Conservation (phyloP, 2,888 invertebrate species). For the Drosophila cracens region DNA sequence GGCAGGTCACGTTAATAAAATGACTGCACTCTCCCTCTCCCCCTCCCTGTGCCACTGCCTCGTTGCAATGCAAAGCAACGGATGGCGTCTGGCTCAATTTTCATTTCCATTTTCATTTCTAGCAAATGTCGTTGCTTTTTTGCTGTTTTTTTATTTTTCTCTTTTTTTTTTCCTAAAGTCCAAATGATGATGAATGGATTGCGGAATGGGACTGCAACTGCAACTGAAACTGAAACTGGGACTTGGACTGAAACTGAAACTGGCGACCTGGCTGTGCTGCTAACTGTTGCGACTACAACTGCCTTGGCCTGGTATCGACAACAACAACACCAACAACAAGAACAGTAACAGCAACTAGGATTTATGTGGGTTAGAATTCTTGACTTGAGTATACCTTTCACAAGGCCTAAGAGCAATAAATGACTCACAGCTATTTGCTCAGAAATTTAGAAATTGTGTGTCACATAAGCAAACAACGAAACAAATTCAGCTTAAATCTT, state of each 20-base stretch:
- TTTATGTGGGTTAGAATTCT: constrained; percentile 6
- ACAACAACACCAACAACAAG: constrained; percentile 28
- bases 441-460: neutral
- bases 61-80: constrained; percentile 23
- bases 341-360: neutral
- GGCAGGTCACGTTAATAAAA: constrained; percentile 45
- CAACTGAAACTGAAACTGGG: constrained; percentile 25
- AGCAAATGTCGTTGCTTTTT: constrained; percentile 43
- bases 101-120: constrained; percentile 35
- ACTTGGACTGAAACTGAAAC: neutral
- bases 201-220: constrained; percentile 27
- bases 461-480: neutral
- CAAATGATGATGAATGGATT: constrained; percentile 75
- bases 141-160: neutral
- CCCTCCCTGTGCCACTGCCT: constrained; percentile 6
- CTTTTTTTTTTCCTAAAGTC: constrained; percentile 5
- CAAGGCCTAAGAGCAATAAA: neutral
- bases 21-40: constrained; percentile 17
- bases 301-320: constrained; percentile 41
- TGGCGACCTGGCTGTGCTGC: constrained; percentile 9
- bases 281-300: constrained; percentile 38
- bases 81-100: constrained; percentile 29
- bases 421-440: neutral
- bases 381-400: neutral
- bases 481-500: neutral